These are phyloP conservation scores for Aquatica leii DNA, from an alignment of 2,888 invertebrate genomes.

Conservation along the genomic window DNA sequence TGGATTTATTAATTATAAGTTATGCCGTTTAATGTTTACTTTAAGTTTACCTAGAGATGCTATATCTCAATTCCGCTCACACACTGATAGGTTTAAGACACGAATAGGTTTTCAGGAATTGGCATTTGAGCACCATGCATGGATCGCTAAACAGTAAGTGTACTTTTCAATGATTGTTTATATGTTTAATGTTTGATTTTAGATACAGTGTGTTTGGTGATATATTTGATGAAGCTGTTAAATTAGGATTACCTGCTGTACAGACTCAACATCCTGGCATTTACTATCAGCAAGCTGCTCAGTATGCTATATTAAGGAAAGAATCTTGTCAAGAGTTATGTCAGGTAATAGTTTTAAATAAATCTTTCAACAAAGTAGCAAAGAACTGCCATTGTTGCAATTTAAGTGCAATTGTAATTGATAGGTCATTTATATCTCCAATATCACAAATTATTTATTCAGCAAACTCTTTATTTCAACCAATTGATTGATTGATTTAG, in stretches of 20 bases:
- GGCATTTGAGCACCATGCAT: conserved; percentile 93
- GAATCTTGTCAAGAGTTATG: conserved; percentile 79
- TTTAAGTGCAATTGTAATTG: too few relatives aligned
- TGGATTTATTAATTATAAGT: conserved; percentile 94
- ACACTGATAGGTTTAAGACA: conserved; percentile 87
- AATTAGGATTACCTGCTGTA: conserved; percentile 88
- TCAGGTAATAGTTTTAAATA: conserved; percentile 59
- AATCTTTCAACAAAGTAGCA: too few relatives aligned
- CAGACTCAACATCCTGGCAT: conserved; percentile 98
- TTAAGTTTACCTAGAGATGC: conserved; percentile 92
- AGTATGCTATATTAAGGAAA: conserved; percentile 80
- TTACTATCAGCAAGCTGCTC: conserved; percentile 95
- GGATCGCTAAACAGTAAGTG: conserved; percentile 91
- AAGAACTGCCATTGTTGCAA: too few relatives aligned
- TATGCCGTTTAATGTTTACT: conserved; percentile 90
- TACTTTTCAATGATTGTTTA: neutral
- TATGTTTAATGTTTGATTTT: neutral
- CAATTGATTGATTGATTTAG: too few relatives aligned
- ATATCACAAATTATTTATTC: too few relatives aligned
- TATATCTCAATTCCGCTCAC: conserved; percentile 91
- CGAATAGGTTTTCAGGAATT: conserved; percentile 84
- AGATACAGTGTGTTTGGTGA: conserved; percentile 87
- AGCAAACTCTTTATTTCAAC: too few relatives aligned
- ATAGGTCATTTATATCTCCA: too few relatives aligned
- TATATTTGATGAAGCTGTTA: conserved; percentile 94